Conservation (phyloP, 2,797 vertebrate species). For the Parauchenoglanis ngamensis region DNA sequence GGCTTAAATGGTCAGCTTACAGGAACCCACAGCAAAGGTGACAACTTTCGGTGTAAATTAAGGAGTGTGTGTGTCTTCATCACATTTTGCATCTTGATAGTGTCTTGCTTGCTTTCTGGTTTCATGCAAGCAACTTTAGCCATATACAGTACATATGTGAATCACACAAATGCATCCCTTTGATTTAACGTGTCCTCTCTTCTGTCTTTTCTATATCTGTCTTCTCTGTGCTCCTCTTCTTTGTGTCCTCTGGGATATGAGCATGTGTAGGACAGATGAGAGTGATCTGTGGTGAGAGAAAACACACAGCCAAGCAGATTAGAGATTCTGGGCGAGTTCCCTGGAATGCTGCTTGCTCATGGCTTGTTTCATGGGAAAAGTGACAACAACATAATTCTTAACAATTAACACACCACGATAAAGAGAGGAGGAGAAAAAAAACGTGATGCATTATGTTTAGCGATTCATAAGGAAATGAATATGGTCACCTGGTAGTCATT, state of each 20-base stretch:
- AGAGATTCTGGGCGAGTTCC: conserved; percentile 32
- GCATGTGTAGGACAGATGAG: conserved; percentile 59
- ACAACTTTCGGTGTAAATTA: conserved; percentile 12
- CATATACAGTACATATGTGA: conserved; percentile 20
- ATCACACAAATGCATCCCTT: neutral
- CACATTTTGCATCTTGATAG: neutral
- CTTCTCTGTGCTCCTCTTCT: neutral
- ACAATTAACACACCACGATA: conserved; percentile 37
- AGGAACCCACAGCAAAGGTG: conserved; percentile 4
- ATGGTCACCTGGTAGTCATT: conserved; percentile 29
- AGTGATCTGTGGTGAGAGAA: conserved; percentile 41
- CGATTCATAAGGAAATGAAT: conserved; percentile 14
- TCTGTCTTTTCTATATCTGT: neutral
- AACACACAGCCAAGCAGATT: conserved; percentile 41
- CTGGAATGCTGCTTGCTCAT: conserved; percentile 43
- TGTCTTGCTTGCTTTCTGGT: neutral
- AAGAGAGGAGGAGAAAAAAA: neutral
- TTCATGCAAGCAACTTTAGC: neutral
- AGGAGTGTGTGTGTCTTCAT: neutral
- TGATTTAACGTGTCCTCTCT: conserved; percentile 2
- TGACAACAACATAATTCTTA: conserved; percentile 48
- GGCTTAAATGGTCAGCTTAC: neutral
- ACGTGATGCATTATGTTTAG: neutral
- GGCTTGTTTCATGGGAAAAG: conserved; percentile 44
- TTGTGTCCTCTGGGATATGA: conserved; percentile 21